These are phyloP conservation scores for Vidua chalybeata DNA, from an alignment of 2,113 vertebrate species.

Conservation along the genomic window DNA sequence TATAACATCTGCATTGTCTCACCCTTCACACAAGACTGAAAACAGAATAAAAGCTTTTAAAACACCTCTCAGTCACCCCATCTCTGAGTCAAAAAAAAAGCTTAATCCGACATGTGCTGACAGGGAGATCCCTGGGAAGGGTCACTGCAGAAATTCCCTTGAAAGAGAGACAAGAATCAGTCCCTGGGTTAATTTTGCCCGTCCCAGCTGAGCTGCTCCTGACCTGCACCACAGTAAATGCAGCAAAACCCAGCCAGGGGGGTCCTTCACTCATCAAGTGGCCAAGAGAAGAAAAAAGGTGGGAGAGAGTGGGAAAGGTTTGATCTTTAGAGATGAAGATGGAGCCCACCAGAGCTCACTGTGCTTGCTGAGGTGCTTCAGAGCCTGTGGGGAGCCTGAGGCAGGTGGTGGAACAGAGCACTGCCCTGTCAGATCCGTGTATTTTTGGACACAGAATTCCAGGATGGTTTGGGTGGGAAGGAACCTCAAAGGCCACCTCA, in stretches of 20 bases:
- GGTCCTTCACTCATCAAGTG: not conserved
- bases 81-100: not conserved
- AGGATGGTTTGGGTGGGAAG: not conserved
- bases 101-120: not conserved
- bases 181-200: not conserved
- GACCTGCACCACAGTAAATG: accelerated
- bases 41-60: not conserved
- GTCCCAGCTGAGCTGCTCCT: not conserved
- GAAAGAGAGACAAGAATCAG: not conserved
- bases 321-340: not conserved
- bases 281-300: not conserved
- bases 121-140: not conserved
- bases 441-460: not conserved
- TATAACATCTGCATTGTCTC: not conserved
- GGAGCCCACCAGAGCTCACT: not conserved
- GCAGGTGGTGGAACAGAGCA: not conserved
- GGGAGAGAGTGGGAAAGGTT: not conserved
- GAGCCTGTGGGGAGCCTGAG: not conserved
- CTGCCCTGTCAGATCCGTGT: not conserved
- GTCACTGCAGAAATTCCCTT: not conserved
- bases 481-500: accelerated
- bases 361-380: not conserved
- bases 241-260: not conserved
- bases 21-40: not conserved
- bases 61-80: not conserved